Percentiles rank a stretch among this genome's conserved stretches.
These are phyloP conservation scores for Arrhopalites spinosus DNA, from an alignment of 2,888 invertebrate genomes.

Conservation along the genomic window DNA sequence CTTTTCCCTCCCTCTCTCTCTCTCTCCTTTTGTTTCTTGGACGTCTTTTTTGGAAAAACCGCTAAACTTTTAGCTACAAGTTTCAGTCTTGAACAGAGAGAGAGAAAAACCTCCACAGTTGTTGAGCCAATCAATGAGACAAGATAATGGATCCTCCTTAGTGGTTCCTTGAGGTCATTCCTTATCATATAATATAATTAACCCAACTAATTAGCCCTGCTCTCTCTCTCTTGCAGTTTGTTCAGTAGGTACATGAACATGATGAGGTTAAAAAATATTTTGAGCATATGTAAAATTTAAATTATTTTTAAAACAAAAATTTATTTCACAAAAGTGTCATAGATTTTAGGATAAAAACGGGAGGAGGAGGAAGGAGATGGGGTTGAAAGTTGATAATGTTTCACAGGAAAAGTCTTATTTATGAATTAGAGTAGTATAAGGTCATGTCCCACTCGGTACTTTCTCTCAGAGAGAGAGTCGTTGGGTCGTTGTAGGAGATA, in stretches of 20 bases:
- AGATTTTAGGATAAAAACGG: neutral
- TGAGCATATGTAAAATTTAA: no score
- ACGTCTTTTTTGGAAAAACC: neutral
- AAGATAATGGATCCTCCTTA: no score
- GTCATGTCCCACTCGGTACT: neutral
- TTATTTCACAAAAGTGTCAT: neutral
- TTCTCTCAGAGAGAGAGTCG: neutral
- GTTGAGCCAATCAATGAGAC: neutral
- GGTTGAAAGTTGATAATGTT: neutral
- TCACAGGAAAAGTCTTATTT: neutral
- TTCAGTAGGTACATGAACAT: no score
- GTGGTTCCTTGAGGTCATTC: no score
- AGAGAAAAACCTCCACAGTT: neutral
- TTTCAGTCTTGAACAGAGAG: neutral
- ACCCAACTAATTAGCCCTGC: no score
- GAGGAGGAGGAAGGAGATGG: neutral
- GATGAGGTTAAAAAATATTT: no score
- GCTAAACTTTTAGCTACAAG: neutral
- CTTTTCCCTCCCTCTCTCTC: no score
- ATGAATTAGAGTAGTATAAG: neutral
- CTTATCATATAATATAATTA: no score
- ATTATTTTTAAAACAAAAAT: no score
- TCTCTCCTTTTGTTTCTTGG: constrained; percentile 16
- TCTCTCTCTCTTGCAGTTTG: no score
- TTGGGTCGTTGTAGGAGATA: no score